A percentile compares a stretch with the other conserved stretches of the same genome.
phyloP scores from a whole-genome alignment of 2,797 vertebrate genomes.

The Propithecus perrieri region DNA sequence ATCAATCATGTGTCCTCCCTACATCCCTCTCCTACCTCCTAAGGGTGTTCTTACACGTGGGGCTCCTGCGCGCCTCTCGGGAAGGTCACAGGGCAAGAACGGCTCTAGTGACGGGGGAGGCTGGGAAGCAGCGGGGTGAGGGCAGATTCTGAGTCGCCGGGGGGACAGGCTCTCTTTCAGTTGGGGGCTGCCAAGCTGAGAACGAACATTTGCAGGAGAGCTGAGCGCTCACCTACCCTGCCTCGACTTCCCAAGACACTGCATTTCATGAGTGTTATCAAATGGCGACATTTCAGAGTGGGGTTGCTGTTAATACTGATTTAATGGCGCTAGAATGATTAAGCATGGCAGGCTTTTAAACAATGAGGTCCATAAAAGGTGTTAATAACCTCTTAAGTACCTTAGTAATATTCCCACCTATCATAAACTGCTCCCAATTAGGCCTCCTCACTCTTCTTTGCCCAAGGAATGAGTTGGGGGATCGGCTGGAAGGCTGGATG shows the following conservation, averaged over 20 bases:
- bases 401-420: conserved; percentile 84
- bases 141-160: neutral
- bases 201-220: neutral
- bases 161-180: neutral
- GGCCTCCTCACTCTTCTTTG: conserved; percentile 84
- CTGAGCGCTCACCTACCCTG: conserved; percentile 58
- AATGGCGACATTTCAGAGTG: conserved; percentile 79
- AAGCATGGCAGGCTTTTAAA: conserved; percentile 85
- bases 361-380: conserved; percentile 87
- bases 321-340: conserved; percentile 87
- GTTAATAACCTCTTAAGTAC: conserved; percentile 88
- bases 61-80: neutral
- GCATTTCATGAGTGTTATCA: conserved; percentile 80
- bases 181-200: neutral
- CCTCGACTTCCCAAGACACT: conserved; percentile 65
- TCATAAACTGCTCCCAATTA: conserved; percentile 86
- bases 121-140: neutral
- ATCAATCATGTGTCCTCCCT: accelerated
- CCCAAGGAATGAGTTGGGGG: conserved; percentile 77
- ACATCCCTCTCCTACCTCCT: neutral
- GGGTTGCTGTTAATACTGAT: conserved; percentile 85
- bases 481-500: conserved; percentile 64
- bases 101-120: neutral
- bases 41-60: neutral
- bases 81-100: neutral